Evolutionary conservation across 2,888 invertebrate species (phyloP).

Genomic region (Microctonus hyperodae): DNA sequence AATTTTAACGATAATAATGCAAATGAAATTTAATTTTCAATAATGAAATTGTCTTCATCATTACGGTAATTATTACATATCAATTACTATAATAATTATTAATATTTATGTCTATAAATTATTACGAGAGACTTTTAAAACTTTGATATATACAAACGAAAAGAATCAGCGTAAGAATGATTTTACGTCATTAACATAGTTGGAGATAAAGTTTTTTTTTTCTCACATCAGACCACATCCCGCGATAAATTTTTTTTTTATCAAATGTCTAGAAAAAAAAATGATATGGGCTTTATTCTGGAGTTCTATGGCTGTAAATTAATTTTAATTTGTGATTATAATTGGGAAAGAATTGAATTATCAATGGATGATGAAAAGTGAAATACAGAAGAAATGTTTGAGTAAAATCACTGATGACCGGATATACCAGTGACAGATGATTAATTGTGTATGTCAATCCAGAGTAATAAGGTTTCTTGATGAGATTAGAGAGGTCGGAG

Average conservation of each 20-base stretch:
- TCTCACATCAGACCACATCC: background rate
- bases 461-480: conserved; percentile 1
- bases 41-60: background rate
- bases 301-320: background rate
- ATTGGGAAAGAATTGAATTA: background rate
- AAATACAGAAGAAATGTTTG: background rate
- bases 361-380: background rate
- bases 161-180: background rate
- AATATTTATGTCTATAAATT: background rate
- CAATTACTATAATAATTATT: background rate
- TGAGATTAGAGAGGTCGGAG: conserved; percentile 23
- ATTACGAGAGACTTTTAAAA: background rate
- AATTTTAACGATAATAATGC: conserved; percentile 23
- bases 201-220: background rate
- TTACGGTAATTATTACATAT: background rate
- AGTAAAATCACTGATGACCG: conserved; percentile 12
- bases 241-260: background rate
- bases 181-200: background rate
- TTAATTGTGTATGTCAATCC: conserved; percentile 15
- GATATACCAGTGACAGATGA: conserved; percentile 11
- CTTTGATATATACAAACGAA: background rate
- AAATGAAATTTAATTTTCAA: conserved; percentile 1
- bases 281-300: background rate
- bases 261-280: background rate
- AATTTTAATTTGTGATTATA: background rate